Evolutionary conservation across 2,797 vertebrate genomes (phyloP).

Genomic region (Distichodus sexfasciatus): DNA sequence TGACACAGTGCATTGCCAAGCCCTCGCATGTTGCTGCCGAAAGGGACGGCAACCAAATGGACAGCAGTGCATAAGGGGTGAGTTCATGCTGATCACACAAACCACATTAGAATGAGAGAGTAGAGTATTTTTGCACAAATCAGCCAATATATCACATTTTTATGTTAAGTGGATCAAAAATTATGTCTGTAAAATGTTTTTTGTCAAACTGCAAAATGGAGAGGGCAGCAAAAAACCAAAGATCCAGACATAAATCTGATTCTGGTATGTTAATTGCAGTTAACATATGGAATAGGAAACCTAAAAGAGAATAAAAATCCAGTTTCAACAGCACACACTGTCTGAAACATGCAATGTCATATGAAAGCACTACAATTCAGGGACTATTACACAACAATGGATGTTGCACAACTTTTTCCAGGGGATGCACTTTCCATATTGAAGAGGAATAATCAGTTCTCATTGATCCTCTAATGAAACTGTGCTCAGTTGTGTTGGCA

Average conservation of each 20-base stretch:
- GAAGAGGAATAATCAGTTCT: slow-evolving; percentile 38
- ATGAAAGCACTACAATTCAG: slow-evolving; percentile 8
- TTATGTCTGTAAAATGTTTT: slow-evolving; percentile 13
- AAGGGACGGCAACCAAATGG: slow-evolving; percentile 26
- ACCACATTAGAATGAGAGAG: slow-evolving; percentile 28
- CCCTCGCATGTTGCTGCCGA: slow-evolving; percentile 33
- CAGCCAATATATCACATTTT: slow-evolving; percentile 26
- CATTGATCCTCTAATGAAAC: slow-evolving; percentile 55
- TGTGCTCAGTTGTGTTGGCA: slow-evolving; percentile 26
- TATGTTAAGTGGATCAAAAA: slow-evolving; percentile 29
- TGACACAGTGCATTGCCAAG: slow-evolving; percentile 39
- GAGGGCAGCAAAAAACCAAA: neutral
- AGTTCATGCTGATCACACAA: slow-evolving; percentile 52
- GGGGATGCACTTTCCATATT: slow-evolving; percentile 33
- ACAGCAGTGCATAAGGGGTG: too few species aligned
- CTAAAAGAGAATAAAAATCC: too few species aligned
- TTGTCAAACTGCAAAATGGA: neutral
- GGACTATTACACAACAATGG: slow-evolving; percentile 35
- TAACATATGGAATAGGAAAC: too few species aligned
- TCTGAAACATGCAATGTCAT: slow-evolving; percentile 4
- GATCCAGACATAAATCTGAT: neutral
- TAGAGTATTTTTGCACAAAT: slow-evolving; percentile 34
- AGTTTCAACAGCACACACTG: neutral
- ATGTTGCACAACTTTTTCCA: slow-evolving; percentile 38
- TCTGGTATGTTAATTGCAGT: too few species aligned